Evolutionary conservation across 2,888 invertebrate genomes (phyloP).

Genomic region (Thereva unica): DNA sequence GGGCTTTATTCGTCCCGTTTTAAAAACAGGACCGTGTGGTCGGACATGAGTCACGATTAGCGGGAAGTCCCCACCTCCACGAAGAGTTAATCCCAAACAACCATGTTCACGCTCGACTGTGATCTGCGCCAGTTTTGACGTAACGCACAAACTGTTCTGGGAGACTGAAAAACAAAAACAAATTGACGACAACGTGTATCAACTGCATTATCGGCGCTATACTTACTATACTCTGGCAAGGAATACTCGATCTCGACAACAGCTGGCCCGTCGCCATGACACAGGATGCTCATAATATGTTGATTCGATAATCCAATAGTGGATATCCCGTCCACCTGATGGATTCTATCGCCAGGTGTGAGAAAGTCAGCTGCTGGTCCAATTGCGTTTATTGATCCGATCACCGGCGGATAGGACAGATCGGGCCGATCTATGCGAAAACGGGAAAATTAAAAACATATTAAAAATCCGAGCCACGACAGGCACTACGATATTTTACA

Average conservation of each 20-base stretch:
- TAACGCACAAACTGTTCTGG: constrained; percentile 74
- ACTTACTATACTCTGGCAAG: constrained; percentile 78
- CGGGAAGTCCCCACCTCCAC: constrained; percentile 80
- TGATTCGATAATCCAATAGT: constrained; percentile 76
- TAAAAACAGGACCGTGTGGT: constrained; percentile 87
- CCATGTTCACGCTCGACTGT: constrained; percentile 78
- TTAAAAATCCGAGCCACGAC: constrained; percentile 14
- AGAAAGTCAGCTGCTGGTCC: constrained; percentile 70
- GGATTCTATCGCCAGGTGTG: constrained; percentile 77
- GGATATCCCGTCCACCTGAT: constrained; percentile 80
- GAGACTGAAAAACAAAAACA: constrained; percentile 65
- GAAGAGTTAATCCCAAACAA: constrained; percentile 85
- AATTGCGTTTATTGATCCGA: constrained; percentile 55
- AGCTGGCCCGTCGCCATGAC: constrained; percentile 74
- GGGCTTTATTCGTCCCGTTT: constrained; percentile 85
- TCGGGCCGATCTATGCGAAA: constrained; percentile 54
- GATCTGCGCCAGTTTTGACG: constrained; percentile 78
- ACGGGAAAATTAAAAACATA: not conserved
- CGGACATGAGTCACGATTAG: constrained; percentile 87
- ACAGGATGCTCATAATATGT: constrained; percentile 72
- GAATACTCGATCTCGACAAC: constrained; percentile 84
- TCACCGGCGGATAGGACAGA: constrained; percentile 58
- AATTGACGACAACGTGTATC: too few species aligned
- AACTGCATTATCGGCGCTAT: constrained; percentile 43
- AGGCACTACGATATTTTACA: constrained; percentile 13